Percentiles rank a stretch among this genome's conserved stretches.
Conservation (phyloP, 2,888 invertebrate genomes). For the Pheosia gnoma region DNA sequence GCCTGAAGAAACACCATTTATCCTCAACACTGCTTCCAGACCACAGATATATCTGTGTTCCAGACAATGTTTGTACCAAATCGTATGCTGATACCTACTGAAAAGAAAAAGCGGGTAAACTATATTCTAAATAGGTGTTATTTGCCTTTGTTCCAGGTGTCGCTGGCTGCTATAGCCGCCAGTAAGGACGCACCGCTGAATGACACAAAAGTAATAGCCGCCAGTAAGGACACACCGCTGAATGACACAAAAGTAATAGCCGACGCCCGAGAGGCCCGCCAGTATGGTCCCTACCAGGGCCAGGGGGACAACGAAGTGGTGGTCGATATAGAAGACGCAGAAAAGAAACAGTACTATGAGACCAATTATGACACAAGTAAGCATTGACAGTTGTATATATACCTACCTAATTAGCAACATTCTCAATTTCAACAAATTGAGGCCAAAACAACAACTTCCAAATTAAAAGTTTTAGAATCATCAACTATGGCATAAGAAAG, state of each 20-base stretch:
- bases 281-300: constrained; percentile 48
- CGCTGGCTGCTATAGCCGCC: constrained; percentile 65
- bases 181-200: constrained; percentile 57
- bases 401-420: not conserved
- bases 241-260: constrained; percentile 41
- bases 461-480: no score
- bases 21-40: no score
- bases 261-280: constrained; percentile 53
- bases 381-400: constrained; percentile 44
- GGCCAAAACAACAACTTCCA: not conserved
- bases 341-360: constrained; percentile 90
- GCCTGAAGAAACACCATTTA: no score
- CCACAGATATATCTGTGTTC: no score
- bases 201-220: constrained; percentile 50
- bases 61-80: no score
- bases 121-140: constrained; percentile 7
- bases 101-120: no score
- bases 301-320: constrained; percentile 85
- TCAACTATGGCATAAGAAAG: no score
- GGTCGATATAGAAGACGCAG: constrained; percentile 88
- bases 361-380: constrained; percentile 91
- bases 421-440: not conserved
- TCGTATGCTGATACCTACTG: no score
- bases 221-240: constrained; percentile 59
- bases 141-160: constrained; percentile 60